Evolutionary conservation across 1,140 invertebrate species (phyloP).

Genomic region (Hylyphantes graminicola): DNA sequence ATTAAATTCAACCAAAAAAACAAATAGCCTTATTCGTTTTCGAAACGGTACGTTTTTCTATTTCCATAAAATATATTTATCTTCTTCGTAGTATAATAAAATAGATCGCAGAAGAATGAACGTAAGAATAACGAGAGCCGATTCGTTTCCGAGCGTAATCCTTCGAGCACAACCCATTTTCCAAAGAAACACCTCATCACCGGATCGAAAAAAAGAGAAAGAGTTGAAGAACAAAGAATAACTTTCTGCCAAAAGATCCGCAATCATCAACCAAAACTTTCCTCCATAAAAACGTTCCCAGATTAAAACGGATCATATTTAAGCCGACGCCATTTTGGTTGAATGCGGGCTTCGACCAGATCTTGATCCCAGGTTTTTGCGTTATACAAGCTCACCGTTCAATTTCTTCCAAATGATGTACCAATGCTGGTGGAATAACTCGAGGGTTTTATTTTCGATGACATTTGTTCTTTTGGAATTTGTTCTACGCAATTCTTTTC

Average conservation of each 20-base stretch:
- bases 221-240: background rate
- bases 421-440: constrained; percentile 46
- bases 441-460: constrained; percentile 46
- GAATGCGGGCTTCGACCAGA: constrained; percentile 21
- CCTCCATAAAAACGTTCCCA: constrained; percentile 25
- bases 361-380: background rate
- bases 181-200: constrained; percentile 31
- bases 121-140: constrained; percentile 37
- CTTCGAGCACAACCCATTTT: constrained; percentile 27
- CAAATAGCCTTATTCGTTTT: too few species aligned
- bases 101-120: constrained; percentile 13
- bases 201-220: constrained; percentile 3
- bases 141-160: constrained; percentile 39
- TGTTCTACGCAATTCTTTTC: constrained; percentile 29
- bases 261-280: constrained; percentile 46
- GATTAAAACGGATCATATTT: constrained; percentile 59
- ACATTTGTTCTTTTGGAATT: constrained; percentile 50
- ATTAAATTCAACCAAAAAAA: too few species aligned
- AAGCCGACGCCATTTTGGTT: constrained; percentile 45
- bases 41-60: too few species aligned
- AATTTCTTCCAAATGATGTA: constrained; percentile 49
- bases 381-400: background rate
- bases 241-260: constrained; percentile 24
- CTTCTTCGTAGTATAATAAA: constrained; percentile 14
- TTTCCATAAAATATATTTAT: too few species aligned